These are phyloP conservation scores for Sinhomidia bicolor DNA, from an alignment of 2,888 invertebrate genomes.

Conservation along the genomic window DNA sequence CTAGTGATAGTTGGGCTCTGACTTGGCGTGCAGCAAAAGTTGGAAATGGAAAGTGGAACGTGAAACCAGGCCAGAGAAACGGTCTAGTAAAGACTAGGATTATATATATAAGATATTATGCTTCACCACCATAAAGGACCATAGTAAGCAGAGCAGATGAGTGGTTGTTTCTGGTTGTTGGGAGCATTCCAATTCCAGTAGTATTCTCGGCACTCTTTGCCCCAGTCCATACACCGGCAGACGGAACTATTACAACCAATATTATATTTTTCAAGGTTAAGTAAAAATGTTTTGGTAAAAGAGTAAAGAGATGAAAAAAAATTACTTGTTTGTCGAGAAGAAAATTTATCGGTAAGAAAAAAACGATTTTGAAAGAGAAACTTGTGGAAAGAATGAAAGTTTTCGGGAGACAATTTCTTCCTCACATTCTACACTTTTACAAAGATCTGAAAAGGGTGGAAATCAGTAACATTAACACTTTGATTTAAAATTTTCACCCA, in stretches of 20 bases:
- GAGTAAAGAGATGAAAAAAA: no score
- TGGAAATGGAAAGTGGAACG: background rate
- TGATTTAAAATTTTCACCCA: no score
- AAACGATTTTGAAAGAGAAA: no score
- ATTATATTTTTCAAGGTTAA: conserved; percentile 22
- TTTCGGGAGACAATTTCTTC: no score
- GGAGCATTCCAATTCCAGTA: background rate
- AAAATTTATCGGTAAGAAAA: no score
- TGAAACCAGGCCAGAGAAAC: background rate
- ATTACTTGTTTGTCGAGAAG: no score
- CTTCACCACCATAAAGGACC: no score
- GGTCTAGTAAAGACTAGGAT: background rate
- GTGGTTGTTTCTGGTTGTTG: background rate
- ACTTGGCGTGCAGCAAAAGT: background rate
- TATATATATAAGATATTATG: no score
- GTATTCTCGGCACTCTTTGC: background rate
- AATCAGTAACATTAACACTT: no score
- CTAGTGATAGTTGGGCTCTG: background rate
- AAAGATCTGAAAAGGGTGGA: no score
- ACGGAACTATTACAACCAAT: background rate
- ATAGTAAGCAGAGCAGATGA: background rate
- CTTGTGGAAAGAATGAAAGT: no score
- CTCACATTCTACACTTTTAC: no score
- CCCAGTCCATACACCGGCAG: conserved; percentile 31
- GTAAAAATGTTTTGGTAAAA: background rate